A percentile compares a stretch with the other conserved stretches of the same genome.
phyloP scores from a whole-genome alignment of 53 echinoderm and acorn worm species.

The Echinarachnius parma region DNA sequence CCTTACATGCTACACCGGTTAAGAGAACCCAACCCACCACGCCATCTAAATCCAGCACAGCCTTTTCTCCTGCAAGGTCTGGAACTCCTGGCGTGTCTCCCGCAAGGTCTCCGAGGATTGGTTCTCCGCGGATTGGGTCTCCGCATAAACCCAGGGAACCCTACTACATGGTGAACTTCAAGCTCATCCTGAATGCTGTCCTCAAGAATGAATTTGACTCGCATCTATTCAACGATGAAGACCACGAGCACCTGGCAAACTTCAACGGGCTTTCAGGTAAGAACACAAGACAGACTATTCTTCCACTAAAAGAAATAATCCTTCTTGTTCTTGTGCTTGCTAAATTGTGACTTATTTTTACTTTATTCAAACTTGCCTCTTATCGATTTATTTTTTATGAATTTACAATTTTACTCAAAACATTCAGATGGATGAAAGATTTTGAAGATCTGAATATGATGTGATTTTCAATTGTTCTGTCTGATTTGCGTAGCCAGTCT shows the following conservation, averaged over 20 bases:
- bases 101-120: conserved; percentile 12
- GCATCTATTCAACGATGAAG: conserved; percentile 77
- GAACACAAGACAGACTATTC: too few relatives aligned
- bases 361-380: too few relatives aligned
- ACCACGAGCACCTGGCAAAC: conserved; percentile 53
- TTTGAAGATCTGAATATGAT: too few relatives aligned
- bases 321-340: too few relatives aligned
- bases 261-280: conserved; percentile 89
- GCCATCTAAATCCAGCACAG: neutral
- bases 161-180: conserved; percentile 90
- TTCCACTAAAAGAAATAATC: too few relatives aligned
- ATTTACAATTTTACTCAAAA: too few relatives aligned
- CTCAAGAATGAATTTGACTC: conserved; percentile 72
- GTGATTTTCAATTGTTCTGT: too few relatives aligned
- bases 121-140: conserved; percentile 3
- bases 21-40: neutral
- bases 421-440: too few relatives aligned
- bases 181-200: conserved; percentile 84
- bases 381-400: too few relatives aligned
- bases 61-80: conserved; percentile 6
- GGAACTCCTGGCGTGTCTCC: conserved; percentile 17
- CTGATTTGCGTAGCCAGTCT: too few relatives aligned
- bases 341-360: too few relatives aligned
- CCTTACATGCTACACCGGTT: neutral
- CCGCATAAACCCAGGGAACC: conserved; percentile 71